Evolutionary conservation across 1,140 invertebrate genomes (phyloP).

Genomic region (Cydia strobilella): DNA sequence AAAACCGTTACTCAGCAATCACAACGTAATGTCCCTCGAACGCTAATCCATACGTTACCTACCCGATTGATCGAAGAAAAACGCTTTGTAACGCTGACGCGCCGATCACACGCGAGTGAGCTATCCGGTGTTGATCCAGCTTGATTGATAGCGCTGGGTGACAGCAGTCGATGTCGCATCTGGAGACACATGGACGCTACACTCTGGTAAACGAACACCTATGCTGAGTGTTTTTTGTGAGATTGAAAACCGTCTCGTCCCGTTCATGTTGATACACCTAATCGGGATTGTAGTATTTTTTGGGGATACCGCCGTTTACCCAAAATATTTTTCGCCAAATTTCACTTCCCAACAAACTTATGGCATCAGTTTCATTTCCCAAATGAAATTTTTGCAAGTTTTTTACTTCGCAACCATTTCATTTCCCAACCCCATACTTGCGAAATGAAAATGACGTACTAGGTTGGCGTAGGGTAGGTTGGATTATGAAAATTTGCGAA

Average conservation of each 20-base stretch:
- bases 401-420: too few relatives aligned
- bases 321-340: too few relatives aligned
- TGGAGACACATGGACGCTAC: background rate
- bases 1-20: constrained; percentile 11
- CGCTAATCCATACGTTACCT: constrained; percentile 8
- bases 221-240: background rate
- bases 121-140: constrained; percentile 18
- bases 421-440: too few relatives aligned
- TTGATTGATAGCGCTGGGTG: constrained; percentile 17
- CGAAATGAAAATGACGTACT: too few relatives aligned
- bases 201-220: background rate
- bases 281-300: background rate
- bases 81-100: constrained; percentile 21
- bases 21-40: constrained; percentile 17
- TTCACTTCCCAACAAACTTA: too few relatives aligned
- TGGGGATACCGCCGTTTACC: too few relatives aligned
- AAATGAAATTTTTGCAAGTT: too few relatives aligned
- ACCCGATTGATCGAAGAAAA: constrained; percentile 13
- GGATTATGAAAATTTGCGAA: too few relatives aligned
- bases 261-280: background rate
- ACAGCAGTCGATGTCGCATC: background rate
- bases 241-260: background rate
- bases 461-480: too few relatives aligned
- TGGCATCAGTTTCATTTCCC: too few relatives aligned
- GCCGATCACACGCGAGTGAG: constrained; percentile 8